phyloP scores from a whole-genome alignment of 2,888 invertebrate species.

The Heteromyza rotundicornis region DNA sequence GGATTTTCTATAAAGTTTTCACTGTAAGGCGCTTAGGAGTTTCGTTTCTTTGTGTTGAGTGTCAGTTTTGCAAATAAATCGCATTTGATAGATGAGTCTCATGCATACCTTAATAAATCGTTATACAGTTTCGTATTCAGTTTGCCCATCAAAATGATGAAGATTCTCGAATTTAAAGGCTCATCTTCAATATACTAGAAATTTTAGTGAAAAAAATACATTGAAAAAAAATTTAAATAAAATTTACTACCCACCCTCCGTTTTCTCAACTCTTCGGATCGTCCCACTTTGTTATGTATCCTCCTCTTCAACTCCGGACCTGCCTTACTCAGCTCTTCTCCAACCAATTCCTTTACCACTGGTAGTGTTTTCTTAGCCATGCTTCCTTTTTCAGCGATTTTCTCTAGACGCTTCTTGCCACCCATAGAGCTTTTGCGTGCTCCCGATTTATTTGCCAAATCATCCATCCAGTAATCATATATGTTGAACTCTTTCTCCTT shows the following conservation, averaged over 20 bases:
- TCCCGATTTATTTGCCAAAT: slow-evolving; percentile 1
- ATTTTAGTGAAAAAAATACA: no score
- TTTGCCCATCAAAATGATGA: slow-evolving; percentile 45
- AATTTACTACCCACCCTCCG: no score
- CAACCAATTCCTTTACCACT: background rate
- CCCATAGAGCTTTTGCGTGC: background rate
- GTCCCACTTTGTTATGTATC: no score
- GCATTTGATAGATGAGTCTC: background rate
- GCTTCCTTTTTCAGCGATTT: slow-evolving; percentile 6
- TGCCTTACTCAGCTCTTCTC: no score
- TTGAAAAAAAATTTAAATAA: no score
- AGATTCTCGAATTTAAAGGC: slow-evolving; percentile 36
- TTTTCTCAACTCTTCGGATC: no score
- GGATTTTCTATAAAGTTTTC: background rate
- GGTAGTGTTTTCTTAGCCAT: background rate
- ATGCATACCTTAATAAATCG: slow-evolving; percentile 37
- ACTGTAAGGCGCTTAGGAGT: no score
- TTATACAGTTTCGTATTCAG: slow-evolving; percentile 37
- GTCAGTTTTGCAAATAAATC: slow-evolving; percentile 11
- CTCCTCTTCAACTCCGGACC: no score
- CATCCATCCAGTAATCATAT: slow-evolving; percentile 30
- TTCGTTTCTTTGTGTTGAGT: no score
- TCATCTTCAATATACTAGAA: slow-evolving; percentile 45
- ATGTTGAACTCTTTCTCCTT: slow-evolving; percentile 33
- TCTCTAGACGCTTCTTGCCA: background rate